These are phyloP conservation scores for Cotesia chilonis DNA, from an alignment of 1,140 invertebrate genomes.

Conservation along the genomic window DNA sequence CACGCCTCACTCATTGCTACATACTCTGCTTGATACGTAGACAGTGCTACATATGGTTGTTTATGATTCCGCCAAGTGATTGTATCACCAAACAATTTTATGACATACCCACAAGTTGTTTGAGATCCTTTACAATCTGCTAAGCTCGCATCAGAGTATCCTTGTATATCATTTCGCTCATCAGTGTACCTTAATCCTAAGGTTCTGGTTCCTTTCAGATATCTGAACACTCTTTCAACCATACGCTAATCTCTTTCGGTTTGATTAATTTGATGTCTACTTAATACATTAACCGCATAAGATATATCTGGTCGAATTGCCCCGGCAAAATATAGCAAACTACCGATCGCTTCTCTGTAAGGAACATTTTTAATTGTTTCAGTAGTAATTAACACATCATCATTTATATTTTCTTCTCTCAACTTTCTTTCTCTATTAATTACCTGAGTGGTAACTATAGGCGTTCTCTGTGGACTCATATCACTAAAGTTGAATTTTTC, in stretches of 20 bases:
- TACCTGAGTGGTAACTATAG: slow-evolving; percentile 32
- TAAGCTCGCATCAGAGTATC: slow-evolving; percentile 32
- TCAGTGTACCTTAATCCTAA: slow-evolving; percentile 3
- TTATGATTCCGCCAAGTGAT: slow-evolving; percentile 31
- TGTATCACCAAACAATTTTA: slow-evolving; percentile 31
- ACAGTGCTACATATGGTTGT: slow-evolving; percentile 32
- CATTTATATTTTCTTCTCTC: slow-evolving; percentile 27
- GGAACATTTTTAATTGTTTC: no score
- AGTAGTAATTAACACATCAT: slow-evolving; percentile 9
- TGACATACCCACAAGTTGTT: slow-evolving; percentile 33
- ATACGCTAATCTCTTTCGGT: slow-evolving; percentile 7
- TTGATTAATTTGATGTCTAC: slow-evolving; percentile 43
- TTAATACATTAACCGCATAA: slow-evolving; percentile 49
- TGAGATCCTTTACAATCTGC: slow-evolving; percentile 32
- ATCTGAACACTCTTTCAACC: slow-evolving; percentile 28
- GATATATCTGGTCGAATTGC: slow-evolving; percentile 54
- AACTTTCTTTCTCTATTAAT: slow-evolving; percentile 28
- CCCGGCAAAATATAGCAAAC: slow-evolving; percentile 50
- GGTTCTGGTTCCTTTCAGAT: slow-evolving; percentile 21
- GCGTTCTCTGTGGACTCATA: slow-evolving; percentile 27
- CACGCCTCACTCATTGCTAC: slow-evolving; percentile 36
- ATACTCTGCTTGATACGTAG: slow-evolving; percentile 36
- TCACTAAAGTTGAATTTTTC: slow-evolving; percentile 30
- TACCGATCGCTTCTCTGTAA: slow-evolving; percentile 52
- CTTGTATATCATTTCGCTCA: slow-evolving; percentile 14